Percentiles rank a stretch among this genome's conserved stretches.
Evolutionary conservation across 2,888 invertebrate genomes (phyloP).

Genomic region (Thereva unica): DNA sequence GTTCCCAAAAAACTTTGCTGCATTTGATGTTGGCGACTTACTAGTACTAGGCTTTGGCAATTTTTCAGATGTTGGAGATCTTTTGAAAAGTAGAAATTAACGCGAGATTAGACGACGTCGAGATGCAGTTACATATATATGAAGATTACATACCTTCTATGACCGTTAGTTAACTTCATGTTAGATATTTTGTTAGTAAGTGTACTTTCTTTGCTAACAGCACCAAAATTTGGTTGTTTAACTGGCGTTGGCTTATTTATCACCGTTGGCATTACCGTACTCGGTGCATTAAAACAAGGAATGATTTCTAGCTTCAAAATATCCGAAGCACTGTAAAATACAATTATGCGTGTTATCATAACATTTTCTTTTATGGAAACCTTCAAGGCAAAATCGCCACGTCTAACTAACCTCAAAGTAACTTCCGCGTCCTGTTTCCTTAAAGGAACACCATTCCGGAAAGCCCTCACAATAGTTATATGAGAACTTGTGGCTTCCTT

Average conservation of each 20-base stretch:
- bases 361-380: constrained; percentile 11
- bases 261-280: constrained; percentile 50
- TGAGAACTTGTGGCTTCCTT: constrained; percentile 70
- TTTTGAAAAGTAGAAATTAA: background rate
- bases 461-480: constrained; percentile 78
- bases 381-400: constrained; percentile 4
- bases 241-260: constrained; percentile 58
- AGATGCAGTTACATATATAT: constrained; percentile 14
- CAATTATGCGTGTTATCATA: background rate
- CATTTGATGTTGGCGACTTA: constrained; percentile 45
- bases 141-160: constrained; percentile 43
- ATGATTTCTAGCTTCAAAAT: constrained; percentile 78
- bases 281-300: constrained; percentile 62
- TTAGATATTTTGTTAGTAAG: constrained; percentile 52
- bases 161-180: constrained; percentile 52
- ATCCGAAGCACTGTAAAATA: constrained; percentile 66
- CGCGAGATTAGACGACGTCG: background rate
- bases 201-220: constrained; percentile 45
- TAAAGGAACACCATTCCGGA: constrained; percentile 72
- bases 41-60: constrained; percentile 38
- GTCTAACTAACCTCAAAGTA: constrained; percentile 63
- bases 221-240: constrained; percentile 52
- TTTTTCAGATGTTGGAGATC: constrained; percentile 33
- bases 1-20: constrained; percentile 53
- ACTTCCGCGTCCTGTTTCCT: constrained; percentile 64